A percentile compares a stretch with the other conserved stretches of the same genome.
These are phyloP conservation scores for Botia almorhae DNA, from an alignment of 2,797 vertebrate species.

Conservation along the genomic window DNA sequence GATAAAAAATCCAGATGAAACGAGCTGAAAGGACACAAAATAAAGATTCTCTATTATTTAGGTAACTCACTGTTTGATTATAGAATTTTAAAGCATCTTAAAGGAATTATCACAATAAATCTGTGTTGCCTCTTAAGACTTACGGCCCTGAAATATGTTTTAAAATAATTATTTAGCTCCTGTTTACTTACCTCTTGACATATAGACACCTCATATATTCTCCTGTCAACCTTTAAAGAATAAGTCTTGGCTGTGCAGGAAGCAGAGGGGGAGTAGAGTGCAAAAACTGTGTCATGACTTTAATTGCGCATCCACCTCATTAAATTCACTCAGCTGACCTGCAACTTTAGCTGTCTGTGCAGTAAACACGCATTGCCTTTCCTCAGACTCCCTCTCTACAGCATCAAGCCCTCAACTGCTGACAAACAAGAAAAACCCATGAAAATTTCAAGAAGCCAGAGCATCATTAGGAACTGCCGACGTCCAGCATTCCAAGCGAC, in stretches of 20 bases:
- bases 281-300: conserved; percentile 41
- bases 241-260: conserved; percentile 22
- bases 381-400: background rate
- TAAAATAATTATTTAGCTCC: background rate
- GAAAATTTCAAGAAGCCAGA: conserved; percentile 17
- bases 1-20: conserved; percentile 3
- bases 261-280: background rate
- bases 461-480: conserved; percentile 34
- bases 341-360: conserved; percentile 40
- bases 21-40: conserved; percentile 17
- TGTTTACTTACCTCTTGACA: background rate
- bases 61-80: background rate
- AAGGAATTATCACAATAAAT: too few species aligned
- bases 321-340: conserved; percentile 38
- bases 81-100: background rate
- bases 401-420: conserved; percentile 11
- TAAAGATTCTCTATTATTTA: background rate
- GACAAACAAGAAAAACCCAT: conserved; percentile 30
- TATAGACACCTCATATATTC: background rate
- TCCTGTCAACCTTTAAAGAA: background rate
- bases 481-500: conserved; percentile 35
- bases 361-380: conserved; percentile 29
- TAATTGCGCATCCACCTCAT: conserved; percentile 35
- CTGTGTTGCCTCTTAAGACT: background rate
- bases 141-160: background rate